phyloP scores from a whole-genome alignment of 1,140 invertebrate genomes.

The Brachionus plicatilis region DNA sequence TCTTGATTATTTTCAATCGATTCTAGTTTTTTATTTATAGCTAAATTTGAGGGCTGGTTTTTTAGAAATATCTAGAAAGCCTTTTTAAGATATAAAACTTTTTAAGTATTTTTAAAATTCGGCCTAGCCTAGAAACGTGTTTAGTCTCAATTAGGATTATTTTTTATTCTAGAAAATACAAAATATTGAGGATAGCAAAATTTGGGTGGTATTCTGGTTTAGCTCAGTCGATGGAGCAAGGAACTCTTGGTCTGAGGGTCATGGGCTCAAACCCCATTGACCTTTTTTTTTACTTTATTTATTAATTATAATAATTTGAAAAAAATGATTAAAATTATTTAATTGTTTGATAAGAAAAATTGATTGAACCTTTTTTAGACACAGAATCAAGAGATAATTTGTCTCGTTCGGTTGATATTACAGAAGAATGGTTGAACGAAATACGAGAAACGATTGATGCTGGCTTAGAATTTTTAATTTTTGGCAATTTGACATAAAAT shows the following conservation, averaged over 20 bases:
- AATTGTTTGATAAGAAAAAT: neutral
- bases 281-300: neutral
- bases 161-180: neutral
- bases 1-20: neutral
- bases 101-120: neutral
- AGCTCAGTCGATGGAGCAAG: neutral
- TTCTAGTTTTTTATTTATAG: neutral
- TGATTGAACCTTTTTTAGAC: neutral
- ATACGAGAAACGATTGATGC: neutral
- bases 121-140: neutral
- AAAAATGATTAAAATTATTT: neutral
- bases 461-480: neutral
- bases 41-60: neutral
- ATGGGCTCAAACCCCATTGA: too few relatives aligned
- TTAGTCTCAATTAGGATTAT: neutral
- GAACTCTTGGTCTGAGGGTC: too few relatives aligned
- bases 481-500: neutral
- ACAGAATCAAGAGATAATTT: neutral
- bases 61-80: neutral
- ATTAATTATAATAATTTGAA: neutral
- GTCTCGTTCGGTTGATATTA: constrained; percentile 10
- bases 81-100: neutral
- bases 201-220: neutral
- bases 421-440: neutral
- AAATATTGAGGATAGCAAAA: neutral